phyloP scores from a whole-genome alignment of 2,113 vertebrate genomes.

The Xenotilapia caudafasciata region DNA sequence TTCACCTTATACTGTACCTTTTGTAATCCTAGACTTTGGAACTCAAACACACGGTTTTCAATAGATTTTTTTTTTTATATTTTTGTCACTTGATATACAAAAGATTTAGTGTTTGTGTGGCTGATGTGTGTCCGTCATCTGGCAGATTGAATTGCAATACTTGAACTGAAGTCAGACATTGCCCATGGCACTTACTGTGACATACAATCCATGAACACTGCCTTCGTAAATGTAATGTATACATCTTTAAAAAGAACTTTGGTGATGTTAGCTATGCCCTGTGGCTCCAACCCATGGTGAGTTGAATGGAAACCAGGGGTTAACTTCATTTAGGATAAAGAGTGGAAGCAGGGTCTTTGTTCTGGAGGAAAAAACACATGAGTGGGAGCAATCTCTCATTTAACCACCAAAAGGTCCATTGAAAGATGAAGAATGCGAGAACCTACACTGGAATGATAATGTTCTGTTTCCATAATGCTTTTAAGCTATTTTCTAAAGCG shows the following conservation, averaged over 20 bases:
- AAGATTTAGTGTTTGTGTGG: not conserved
- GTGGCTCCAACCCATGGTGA: not conserved
- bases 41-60: not conserved
- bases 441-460: not conserved
- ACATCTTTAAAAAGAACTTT: constrained; percentile 2
- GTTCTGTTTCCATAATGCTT: not conserved
- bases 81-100: not conserved
- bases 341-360: not conserved
- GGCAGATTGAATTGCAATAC: not conserved
- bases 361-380: not conserved
- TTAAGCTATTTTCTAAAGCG: not conserved
- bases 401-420: not conserved
- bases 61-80: not conserved
- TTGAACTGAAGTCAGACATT: not conserved
- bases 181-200: constrained; percentile 6
- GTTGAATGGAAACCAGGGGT: not conserved
- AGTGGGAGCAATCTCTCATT: not conserved
- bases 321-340: not conserved
- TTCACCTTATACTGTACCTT: not conserved
- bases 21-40: not conserved
- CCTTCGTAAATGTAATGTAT: constrained; percentile 25
- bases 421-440: constrained; percentile 6
- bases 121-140: not conserved
- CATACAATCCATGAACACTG: constrained; percentile 17
- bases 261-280: not conserved